Percentiles rank a stretch among this genome's conserved stretches.
Evolutionary conservation across 2,113 vertebrate species (phyloP).

Genomic region (Tonatia bakeri): DNA sequence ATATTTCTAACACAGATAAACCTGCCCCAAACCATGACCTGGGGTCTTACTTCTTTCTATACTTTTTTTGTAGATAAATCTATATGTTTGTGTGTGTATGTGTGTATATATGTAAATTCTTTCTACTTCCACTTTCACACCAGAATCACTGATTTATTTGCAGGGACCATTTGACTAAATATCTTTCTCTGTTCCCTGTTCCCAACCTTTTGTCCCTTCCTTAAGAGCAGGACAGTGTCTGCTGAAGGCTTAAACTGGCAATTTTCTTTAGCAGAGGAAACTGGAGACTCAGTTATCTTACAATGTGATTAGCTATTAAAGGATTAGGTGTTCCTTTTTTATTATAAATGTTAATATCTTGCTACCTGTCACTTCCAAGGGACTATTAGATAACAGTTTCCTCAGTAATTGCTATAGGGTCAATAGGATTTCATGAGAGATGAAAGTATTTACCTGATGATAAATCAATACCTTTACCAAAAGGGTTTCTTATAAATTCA

Average conservation of each 20-base stretch:
- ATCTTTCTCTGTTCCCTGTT: background rate
- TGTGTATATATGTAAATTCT: background rate
- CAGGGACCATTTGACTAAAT: background rate
- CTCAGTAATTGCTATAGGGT: slow-evolving; percentile 4
- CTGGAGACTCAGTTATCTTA: background rate
- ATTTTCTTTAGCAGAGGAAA: background rate
- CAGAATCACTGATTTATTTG: background rate
- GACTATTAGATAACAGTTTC: background rate
- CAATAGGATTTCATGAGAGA: background rate
- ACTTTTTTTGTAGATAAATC: background rate
- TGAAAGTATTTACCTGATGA: slow-evolving; percentile 47
- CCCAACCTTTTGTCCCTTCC: background rate
- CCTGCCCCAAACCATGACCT: background rate
- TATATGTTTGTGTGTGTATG: background rate
- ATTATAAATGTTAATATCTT: slow-evolving; percentile 19
- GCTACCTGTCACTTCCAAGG: background rate
- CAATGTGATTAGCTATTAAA: background rate
- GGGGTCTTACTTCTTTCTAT: background rate
- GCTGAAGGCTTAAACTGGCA: background rate
- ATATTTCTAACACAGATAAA: background rate
- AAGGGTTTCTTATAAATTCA: slow-evolving; percentile 1
- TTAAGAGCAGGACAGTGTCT: background rate
- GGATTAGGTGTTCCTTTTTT: background rate
- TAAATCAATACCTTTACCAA: slow-evolving; percentile 26
- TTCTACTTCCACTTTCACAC: background rate